These are phyloP conservation scores for Etheostoma cragini DNA, from an alignment of 2,113 vertebrate species.

Conservation along the genomic window DNA sequence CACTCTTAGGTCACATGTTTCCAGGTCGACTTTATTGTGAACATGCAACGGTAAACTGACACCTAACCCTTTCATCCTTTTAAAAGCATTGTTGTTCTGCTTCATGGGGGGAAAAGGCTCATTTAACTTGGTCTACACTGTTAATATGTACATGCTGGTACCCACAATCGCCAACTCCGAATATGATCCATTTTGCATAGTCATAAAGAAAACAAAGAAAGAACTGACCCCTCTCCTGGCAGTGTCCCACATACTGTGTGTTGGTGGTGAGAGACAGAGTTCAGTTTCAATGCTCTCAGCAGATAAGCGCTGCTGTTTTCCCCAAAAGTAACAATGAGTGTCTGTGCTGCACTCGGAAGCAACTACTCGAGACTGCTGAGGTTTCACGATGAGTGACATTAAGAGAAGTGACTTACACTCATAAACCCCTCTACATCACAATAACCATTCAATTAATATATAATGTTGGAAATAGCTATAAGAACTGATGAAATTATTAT, in stretches of 20 bases:
- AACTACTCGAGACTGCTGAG: slow-evolving; percentile 37
- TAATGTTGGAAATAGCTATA: slow-evolving; percentile 1
- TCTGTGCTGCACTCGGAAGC: slow-evolving; percentile 56
- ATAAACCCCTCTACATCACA: not conserved
- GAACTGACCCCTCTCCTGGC: slow-evolving; percentile 39
- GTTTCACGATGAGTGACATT: slow-evolving; percentile 42
- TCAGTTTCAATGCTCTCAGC: slow-evolving; percentile 61
- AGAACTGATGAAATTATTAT: not conserved
- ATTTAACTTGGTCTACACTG: slow-evolving; percentile 41
- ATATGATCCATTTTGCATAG: slow-evolving; percentile 39
- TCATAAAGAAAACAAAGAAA: not conserved
- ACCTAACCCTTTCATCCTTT: slow-evolving; percentile 70
- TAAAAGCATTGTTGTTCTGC: slow-evolving; percentile 69
- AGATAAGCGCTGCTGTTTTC: slow-evolving; percentile 57
- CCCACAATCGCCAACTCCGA: slow-evolving; percentile 31
- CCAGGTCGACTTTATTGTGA: slow-evolving; percentile 71
- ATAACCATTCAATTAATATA: not conserved
- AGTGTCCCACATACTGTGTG: slow-evolving; percentile 34
- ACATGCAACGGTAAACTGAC: slow-evolving; percentile 71
- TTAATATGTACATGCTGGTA: slow-evolving; percentile 28
- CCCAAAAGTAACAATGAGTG: slow-evolving; percentile 56
- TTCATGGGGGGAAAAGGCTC: slow-evolving; percentile 28
- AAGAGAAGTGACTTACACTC: slow-evolving; percentile 14
- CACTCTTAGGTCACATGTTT: slow-evolving; percentile 59
- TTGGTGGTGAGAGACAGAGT: slow-evolving; percentile 54